phyloP scores from a whole-genome alignment of 2,888 invertebrate species.

The Ectropis crepuscularia region DNA sequence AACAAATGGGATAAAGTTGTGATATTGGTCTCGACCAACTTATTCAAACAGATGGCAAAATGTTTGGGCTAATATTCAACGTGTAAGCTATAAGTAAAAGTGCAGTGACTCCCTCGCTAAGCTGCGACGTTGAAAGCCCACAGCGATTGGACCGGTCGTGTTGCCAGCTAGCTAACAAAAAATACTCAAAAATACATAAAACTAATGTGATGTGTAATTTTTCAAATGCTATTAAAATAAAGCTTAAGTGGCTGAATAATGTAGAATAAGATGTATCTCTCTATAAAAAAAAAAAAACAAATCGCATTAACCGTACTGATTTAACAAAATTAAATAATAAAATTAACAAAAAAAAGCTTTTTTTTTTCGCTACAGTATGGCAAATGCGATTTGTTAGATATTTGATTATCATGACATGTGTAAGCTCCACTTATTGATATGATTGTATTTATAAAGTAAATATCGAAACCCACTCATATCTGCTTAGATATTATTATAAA shows the following conservation, averaged over 20 bases:
- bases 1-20: no score
- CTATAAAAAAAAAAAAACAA: constrained; percentile 42
- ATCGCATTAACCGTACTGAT: constrained; percentile 44
- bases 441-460: constrained; percentile 62
- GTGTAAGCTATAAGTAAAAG: neutral
- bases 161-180: constrained; percentile 61
- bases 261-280: constrained; percentile 75
- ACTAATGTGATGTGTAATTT: constrained; percentile 64
- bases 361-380: constrained; percentile 36
- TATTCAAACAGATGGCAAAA: neutral
- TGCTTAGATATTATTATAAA: constrained; percentile 70
- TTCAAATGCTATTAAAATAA: constrained; percentile 66
- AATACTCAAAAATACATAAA: constrained; percentile 65
- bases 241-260: constrained; percentile 78
- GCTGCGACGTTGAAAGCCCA: neutral
- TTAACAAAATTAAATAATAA: constrained; percentile 21
- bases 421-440: constrained; percentile 62
- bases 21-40: neutral
- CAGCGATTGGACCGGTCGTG: constrained; percentile 54
- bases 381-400: constrained; percentile 18
- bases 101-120: neutral
- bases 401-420: constrained; percentile 67
- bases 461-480: constrained; percentile 76
- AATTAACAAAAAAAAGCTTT: constrained; percentile 20
- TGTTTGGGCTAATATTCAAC: neutral